Conservation (phyloP, 2,113 vertebrate genomes). For the Dinomys branickii region DNA sequence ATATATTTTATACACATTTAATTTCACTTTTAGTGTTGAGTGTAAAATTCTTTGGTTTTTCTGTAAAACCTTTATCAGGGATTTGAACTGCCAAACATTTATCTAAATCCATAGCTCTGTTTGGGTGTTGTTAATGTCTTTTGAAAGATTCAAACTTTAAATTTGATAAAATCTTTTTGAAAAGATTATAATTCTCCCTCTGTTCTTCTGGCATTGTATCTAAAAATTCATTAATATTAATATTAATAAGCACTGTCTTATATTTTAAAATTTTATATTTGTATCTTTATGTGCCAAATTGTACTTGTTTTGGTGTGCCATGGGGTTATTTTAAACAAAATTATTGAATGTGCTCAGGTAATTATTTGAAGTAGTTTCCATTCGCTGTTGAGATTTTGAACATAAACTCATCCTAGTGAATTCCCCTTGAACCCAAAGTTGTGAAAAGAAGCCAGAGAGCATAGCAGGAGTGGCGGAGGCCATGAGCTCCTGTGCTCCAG, state of each 20-base stretch:
- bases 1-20: neutral
- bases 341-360: neutral
- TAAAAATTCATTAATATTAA: neutral
- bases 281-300: neutral
- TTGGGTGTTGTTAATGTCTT: neutral
- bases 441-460: neutral
- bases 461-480: rapidly evolving
- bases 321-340: neutral
- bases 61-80: neutral
- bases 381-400: neutral
- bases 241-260: neutral
- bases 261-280: neutral
- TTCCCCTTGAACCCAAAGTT: neutral
- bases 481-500: rapidly evolving
- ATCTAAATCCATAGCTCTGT: neutral
- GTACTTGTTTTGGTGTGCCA: neutral
- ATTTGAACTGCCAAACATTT: too few relatives aligned
- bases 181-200: neutral
- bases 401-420: neutral
- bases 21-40: neutral
- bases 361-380: neutral
- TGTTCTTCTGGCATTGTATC: neutral
- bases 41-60: neutral
- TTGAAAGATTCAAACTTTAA: neutral
- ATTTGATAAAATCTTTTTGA: neutral